Conservation (phyloP, 2,797 vertebrate species). For the Characodon lateralis region DNA sequence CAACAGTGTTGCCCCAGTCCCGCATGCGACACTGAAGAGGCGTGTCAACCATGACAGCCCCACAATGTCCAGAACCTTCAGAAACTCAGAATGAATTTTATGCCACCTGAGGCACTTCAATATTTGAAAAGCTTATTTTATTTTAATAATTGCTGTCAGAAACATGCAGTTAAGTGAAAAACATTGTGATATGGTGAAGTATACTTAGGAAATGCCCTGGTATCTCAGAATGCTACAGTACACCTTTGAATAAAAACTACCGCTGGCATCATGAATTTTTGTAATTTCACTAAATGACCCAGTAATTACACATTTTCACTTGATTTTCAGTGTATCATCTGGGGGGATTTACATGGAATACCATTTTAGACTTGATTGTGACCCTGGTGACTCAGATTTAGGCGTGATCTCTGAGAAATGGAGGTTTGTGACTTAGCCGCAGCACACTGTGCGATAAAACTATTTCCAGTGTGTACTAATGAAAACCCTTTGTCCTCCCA, state of each 20-base stretch:
- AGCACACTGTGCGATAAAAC: constrained; percentile 7
- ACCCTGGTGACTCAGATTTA: constrained; percentile 14
- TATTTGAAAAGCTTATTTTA: neutral
- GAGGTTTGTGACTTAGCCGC: constrained; percentile 20
- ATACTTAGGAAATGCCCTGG: neutral
- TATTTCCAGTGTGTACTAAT: constrained; percentile 9
- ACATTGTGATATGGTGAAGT: neutral
- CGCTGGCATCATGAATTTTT: neutral
- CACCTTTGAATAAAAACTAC: neutral
- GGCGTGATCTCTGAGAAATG: constrained; percentile 15
- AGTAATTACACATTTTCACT: constrained; percentile 7
- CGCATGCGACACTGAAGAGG: too few species aligned
- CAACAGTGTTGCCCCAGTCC: too few species aligned
- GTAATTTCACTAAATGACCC: neutral
- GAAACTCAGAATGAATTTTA: too few species aligned
- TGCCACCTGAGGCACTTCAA: too few species aligned
- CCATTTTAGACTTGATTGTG: constrained; percentile 17
- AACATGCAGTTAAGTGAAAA: neutral
- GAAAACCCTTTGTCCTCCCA: constrained; percentile 8
- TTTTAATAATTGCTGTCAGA: neutral
- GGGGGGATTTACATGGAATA: constrained; percentile 9
- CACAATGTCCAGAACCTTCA: too few species aligned
- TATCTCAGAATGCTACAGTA: neutral
- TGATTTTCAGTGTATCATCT: constrained; percentile 5
- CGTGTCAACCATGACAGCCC: too few species aligned